These are phyloP conservation scores for Elanoides forficatus DNA, from an alignment of 2,113 vertebrate genomes.

Conservation along the genomic window DNA sequence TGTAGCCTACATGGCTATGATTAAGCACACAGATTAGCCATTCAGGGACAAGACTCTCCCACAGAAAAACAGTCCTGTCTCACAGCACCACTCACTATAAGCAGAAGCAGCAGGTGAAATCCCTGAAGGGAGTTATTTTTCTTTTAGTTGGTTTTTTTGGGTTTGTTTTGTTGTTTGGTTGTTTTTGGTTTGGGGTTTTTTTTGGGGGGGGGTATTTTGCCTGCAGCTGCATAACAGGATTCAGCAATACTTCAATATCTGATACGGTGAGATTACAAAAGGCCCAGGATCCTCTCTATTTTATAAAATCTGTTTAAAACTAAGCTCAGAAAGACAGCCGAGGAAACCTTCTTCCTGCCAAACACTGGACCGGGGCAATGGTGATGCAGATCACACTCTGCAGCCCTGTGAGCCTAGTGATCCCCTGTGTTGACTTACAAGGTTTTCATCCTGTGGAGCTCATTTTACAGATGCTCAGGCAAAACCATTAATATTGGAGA, in stretches of 20 bases:
- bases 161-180: too few species aligned
- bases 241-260: not conserved
- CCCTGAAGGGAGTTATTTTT: not conserved
- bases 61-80: not conserved
- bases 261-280: not conserved
- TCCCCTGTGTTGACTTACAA: not conserved
- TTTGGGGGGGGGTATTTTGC: not conserved
- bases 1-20: not conserved
- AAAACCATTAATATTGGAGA: not conserved
- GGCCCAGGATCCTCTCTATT: not conserved
- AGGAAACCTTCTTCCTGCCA: not conserved
- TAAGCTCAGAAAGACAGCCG: not conserved
- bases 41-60: not conserved
- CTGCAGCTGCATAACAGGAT: not conserved
- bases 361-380: not conserved
- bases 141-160: not conserved
- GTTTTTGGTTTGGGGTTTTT: too few species aligned
- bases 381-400: not conserved
- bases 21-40: not conserved
- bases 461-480: not conserved
- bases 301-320: constrained; percentile 5
- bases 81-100: not conserved
- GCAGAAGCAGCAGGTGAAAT: not conserved
- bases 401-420: not conserved
- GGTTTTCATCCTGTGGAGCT: not conserved